Base-by-base conservation (phyloP, 2,113 vertebrate genomes). In the Mellivora capensis region DNA sequence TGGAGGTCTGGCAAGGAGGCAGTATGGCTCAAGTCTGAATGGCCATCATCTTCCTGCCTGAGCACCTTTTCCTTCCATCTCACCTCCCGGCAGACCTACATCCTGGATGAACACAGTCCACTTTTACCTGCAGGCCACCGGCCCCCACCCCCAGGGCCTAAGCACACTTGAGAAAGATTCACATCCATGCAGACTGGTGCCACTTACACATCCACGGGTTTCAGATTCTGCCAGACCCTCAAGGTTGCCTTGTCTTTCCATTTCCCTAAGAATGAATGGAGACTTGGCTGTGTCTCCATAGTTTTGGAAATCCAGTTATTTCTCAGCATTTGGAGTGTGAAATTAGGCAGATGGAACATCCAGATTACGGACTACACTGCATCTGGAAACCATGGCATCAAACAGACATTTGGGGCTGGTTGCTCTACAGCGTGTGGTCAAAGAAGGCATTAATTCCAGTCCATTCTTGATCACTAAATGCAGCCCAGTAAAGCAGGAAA, bases 271-370 rank as follows among this genome's bases (percentile, higher is more conserved):
- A 31, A 52, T n/a, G 93, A 88, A 83, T 47, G 79, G 54, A 93
- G 62, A 62, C 18, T 61, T 34, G 76, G 62, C 76, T 31, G 15
- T 7, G 20, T 72, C 89, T 87, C 67, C n/a, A 3, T 1, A 18
- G 90, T 71, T 84, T 34, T 64, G 31, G 57, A 93, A 79, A 91
- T 29, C 52, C 59, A 77, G 82, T 87, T 39, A 34, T 72, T 91
- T 69, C 87, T 97, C 87, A 72, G 90, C 87, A 95, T 77, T 15
- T 77, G 90, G 71, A 91, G 83, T 82, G 93, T 96, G 87, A 88
- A 95, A 91, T 91, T 29, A 77, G 94, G 87, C 93, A 96, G 79
- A 96, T 52, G 80, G 91, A 54, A 47, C 37, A 59, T 49, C 54
- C 90, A 69, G 69, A 69, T 34, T 82, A 61, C 1, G 31, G 79